Conservation (phyloP, 2,888 invertebrate genomes). For the Mimas tiliae region DNA sequence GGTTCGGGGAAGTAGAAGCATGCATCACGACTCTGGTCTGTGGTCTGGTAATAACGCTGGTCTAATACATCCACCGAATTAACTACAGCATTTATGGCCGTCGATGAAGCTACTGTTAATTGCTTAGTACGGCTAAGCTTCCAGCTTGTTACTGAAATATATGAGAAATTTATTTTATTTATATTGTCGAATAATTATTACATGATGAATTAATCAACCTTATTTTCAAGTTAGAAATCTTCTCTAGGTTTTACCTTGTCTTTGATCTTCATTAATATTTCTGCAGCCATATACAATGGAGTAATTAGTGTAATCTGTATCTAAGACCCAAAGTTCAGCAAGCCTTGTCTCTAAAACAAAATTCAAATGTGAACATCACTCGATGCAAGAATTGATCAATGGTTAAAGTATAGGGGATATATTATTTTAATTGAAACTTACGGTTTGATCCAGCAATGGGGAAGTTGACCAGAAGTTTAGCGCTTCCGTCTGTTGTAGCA, state of each 20-base stretch:
- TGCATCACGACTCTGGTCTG: slow-evolving; percentile 50
- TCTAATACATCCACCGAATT: slow-evolving; percentile 49
- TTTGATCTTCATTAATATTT: slow-evolving; percentile 53
- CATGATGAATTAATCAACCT: no score
- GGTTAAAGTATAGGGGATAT: neutral
- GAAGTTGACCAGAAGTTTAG: slow-evolving; percentile 86
- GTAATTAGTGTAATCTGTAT: slow-evolving; percentile 86
- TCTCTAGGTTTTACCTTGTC: slow-evolving; percentile 44
- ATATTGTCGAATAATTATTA: neutral
- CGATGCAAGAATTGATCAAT: neutral
- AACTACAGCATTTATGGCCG: slow-evolving; percentile 47
- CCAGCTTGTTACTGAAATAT: slow-evolving; percentile 52
- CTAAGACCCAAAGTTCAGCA: slow-evolving; percentile 85
- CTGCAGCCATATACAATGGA: slow-evolving; percentile 86
- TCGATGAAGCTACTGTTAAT: slow-evolving; percentile 37
- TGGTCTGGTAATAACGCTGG: slow-evolving; percentile 46
- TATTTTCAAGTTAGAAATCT: no score
- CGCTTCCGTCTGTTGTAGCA: slow-evolving; percentile 80
- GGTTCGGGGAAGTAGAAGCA: slow-evolving; percentile 61
- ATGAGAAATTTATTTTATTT: neutral
- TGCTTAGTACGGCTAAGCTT: slow-evolving; percentile 56
- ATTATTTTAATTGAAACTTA: slow-evolving; percentile 33
- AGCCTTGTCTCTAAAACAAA: slow-evolving; percentile 50
- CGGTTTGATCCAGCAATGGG: slow-evolving; percentile 66
- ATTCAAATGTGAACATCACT: slow-evolving; percentile 16